Evolutionary conservation across 2,888 invertebrate genomes (phyloP), one percentile per base, ranked within the genome.

Genomic region (Noctua janthina): DNA sequence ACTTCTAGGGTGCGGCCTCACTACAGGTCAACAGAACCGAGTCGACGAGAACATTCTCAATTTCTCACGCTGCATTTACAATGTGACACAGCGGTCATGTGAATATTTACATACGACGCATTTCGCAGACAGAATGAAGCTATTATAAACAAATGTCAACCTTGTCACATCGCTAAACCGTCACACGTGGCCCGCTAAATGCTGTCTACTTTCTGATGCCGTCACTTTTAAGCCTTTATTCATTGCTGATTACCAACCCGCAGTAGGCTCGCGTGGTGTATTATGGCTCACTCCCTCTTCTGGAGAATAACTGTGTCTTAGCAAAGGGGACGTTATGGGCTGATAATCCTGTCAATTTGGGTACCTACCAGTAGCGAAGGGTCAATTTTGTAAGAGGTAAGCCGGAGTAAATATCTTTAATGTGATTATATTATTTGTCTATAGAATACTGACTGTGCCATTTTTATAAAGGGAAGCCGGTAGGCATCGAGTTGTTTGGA

Each of bases 51-150:
- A 64, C 7, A 64, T 87, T 87, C 84, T 59, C 7, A 43, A 43
- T 43, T 43, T 43, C 43, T 7, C 87, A 84, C 84, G 78, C 43
- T 29, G 49, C 49, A 62, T 54, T 81, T 59, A 82, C 70, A 86
- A 66, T 86, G 46, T 86, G 70, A 66, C 69, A 13, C 59, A 70
- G 13, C 46, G 35, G 70, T 54, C 69, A 86, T 83, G 86, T 74
- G 83, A 83, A 83, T 74, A 82, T 70, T 83, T 54, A 70, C 35
- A 66, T 51, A 23, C 81, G 20, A 39, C 51, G 62, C 73, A 82
- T 71, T 82, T 82, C 35, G 13, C 74, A 74, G 64, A 11, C 66
- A 67, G 29, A 66, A 35, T 81, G 35, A 51, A 56, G 43, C 23
- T 35, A 76, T 23, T 46, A 29, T 43, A 49, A 20, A 46, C n/a